A percentile compares a stretch with the other conserved stretches of the same genome.
Evolutionary conservation across 1,140 invertebrate genomes (phyloP).

Genomic region (Bombus balteatus): DNA sequence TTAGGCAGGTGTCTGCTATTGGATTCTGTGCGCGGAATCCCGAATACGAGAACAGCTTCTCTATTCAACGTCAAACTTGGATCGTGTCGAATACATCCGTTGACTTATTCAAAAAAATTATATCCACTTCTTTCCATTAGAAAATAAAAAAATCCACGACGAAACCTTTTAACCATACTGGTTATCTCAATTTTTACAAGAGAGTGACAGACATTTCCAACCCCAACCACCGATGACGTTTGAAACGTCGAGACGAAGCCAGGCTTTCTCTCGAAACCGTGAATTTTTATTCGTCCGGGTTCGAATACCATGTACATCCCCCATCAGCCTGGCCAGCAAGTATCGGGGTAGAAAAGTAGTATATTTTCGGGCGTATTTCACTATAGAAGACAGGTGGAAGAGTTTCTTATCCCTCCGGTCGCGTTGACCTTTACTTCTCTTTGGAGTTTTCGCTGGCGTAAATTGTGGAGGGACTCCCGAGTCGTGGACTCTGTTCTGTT

Average conservation of each 20-base stretch:
- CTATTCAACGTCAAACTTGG: background rate
- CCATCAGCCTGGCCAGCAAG: too few relatives aligned
- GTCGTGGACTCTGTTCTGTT: background rate
- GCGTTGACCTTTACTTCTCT: background rate
- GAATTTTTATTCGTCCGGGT: background rate
- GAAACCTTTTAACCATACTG: background rate
- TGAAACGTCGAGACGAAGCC: background rate
- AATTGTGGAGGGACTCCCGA: background rate
- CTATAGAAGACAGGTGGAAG: background rate
- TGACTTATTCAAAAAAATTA: constrained; percentile 22
- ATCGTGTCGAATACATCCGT: background rate
- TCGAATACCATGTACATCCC: background rate
- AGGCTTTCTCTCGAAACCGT: background rate
- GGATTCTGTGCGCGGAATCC: constrained; percentile 40
- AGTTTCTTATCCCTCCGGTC: background rate
- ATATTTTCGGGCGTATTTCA: background rate
- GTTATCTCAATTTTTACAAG: background rate
- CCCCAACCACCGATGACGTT: background rate
- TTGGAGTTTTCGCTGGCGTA: background rate
- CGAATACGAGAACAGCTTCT: background rate
- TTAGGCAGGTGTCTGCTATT: constrained; percentile 35
- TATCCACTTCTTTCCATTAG: background rate
- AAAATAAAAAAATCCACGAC: background rate
- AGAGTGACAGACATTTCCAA: background rate
- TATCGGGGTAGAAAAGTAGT: too few relatives aligned